These are phyloP conservation scores for Natrix natrix DNA, from an alignment of 2,797 vertebrate species.

Conservation along the genomic window DNA sequence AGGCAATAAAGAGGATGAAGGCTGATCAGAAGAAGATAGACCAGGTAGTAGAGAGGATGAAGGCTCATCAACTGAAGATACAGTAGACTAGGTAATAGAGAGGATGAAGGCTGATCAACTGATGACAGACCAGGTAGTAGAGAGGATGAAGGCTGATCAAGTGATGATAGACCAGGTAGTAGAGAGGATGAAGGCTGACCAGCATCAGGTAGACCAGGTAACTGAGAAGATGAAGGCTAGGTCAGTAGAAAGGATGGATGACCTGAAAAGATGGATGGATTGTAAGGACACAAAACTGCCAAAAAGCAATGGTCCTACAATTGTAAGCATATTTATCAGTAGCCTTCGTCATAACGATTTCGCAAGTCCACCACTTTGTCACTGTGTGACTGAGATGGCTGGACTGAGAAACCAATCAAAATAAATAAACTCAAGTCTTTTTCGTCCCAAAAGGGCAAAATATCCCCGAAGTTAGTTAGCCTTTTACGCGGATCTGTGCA, in stretches of 20 bases:
- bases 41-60: background rate
- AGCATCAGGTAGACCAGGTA: background rate
- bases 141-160: no score
- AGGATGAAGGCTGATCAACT: background rate
- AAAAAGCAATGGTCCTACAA: background rate
- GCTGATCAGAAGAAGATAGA: background rate
- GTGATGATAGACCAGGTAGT: background rate
- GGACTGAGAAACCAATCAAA: background rate
- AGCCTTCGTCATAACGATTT: slow-evolving; percentile 31
- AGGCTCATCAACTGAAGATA: no score
- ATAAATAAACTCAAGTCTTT: background rate
- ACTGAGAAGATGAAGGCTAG: background rate
- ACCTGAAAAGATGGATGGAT: background rate
- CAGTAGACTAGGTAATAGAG: background rate
- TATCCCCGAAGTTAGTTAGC: slow-evolving; percentile 46
- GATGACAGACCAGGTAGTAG: background rate
- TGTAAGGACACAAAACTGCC: background rate
- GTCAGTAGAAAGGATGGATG: background rate
- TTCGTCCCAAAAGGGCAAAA: slow-evolving; percentile 52
- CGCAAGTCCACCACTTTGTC: fast-evolving
- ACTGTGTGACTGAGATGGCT: background rate
- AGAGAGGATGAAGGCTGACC: background rate
- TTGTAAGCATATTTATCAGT: background rate
- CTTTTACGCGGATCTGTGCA: slow-evolving; percentile 30
- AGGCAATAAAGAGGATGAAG: background rate